Evolutionary conservation across 2,113 vertebrate species (phyloP).

Genomic region (Pseudorasbora parva): DNA sequence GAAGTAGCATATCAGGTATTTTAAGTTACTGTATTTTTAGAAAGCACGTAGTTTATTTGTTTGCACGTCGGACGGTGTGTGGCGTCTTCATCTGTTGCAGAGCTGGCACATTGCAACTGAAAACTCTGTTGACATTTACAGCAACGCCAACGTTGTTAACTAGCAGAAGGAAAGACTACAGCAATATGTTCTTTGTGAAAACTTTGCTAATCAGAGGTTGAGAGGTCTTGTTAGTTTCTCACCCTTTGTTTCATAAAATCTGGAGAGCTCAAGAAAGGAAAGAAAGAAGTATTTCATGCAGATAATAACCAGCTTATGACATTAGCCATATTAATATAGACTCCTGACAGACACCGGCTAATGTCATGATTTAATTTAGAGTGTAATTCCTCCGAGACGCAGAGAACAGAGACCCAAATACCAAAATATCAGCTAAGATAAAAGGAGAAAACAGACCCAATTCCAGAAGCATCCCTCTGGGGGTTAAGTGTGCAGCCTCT

Average conservation of each 20-base stretch:
- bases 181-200: constrained; percentile 24
- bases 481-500: constrained; percentile 52
- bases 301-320: constrained; percentile 10
- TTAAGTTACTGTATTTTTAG: background rate
- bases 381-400: constrained; percentile 54
- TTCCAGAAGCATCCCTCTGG: constrained; percentile 55
- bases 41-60: background rate
- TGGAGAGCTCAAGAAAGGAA: background rate
- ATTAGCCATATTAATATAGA: constrained; percentile 33
- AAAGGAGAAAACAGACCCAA: constrained; percentile 63
- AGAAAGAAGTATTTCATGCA: constrained; percentile 7
- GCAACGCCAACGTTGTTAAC: constrained; percentile 5
- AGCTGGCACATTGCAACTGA: background rate
- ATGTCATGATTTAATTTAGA: constrained; percentile 56
- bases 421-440: constrained; percentile 70
- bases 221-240: background rate
- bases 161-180: constrained; percentile 19
- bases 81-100: constrained; percentile 8
- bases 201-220: background rate
- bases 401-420: constrained; percentile 67
- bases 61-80: constrained; percentile 2
- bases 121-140: constrained; percentile 23
- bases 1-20: background rate
- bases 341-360: constrained; percentile 47
- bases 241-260: constrained; percentile 17